Conservation (phyloP, 2,797 vertebrate species). For the Margarornis squamiger region DNA sequence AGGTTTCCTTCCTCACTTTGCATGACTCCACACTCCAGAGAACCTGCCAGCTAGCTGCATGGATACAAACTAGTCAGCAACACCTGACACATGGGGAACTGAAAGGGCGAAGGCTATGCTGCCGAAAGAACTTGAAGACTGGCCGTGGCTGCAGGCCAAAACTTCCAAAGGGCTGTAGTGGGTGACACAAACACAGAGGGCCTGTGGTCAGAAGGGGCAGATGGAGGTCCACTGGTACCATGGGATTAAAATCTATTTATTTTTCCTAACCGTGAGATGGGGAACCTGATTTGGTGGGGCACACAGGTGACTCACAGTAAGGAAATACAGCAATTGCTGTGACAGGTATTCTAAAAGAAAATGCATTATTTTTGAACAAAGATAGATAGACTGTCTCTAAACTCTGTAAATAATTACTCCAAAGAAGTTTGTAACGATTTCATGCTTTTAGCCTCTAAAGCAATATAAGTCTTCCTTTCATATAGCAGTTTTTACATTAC, state of each 20-base stretch:
- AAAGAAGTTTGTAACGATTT: neutral
- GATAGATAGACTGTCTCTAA: neutral
- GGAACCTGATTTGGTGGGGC: neutral
- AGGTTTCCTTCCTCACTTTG: neutral
- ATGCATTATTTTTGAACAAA: neutral
- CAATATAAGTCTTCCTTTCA: neutral
- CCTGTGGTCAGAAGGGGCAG: neutral
- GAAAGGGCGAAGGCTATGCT: rapidly evolving
- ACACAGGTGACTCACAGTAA: neutral
- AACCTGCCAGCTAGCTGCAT: neutral
- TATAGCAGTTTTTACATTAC: neutral
- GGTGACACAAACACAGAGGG: neutral
- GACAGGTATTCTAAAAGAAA: neutral
- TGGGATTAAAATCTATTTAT: neutral
- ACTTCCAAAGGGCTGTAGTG: neutral
- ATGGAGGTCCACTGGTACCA: neutral
- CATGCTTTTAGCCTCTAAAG: neutral
- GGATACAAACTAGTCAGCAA: neutral
- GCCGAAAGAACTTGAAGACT: neutral
- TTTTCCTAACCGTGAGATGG: neutral
- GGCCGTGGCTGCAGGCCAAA: neutral
- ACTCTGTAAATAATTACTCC: neutral
- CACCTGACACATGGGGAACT: neutral
- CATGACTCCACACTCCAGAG: neutral
- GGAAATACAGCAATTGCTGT: neutral